Evolutionary conservation across 2,888 invertebrate genomes (phyloP), one percentile per base, ranked within the genome.

Genomic region (Epicampocera succincta): DNA sequence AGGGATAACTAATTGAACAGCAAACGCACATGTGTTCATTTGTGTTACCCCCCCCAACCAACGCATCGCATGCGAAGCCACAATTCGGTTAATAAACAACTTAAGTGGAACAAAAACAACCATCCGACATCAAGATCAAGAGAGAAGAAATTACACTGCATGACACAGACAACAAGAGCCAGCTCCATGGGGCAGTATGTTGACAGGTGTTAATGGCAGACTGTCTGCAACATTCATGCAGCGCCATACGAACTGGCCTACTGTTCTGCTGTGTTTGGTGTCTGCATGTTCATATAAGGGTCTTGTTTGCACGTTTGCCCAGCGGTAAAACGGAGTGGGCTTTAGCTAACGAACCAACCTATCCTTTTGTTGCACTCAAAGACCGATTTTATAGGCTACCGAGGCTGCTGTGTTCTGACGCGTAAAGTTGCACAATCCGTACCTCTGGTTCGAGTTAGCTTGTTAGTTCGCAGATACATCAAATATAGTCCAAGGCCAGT

Each of bases 161-260:
- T 40, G 44, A 25, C 52, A 61, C 40, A 61, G 38, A 58, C 3
- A 52, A 15, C 19, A 46, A 66, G 21, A 40, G 61, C 52, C 60
- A 61, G 61, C 50, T 52, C 44, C 52, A 33, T 68, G 33, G 54
- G 40, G 61, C 61, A 68, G 48, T 66, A 76, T 73, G 77, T 69
- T 73, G 73, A 63, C 72, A 80, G 72, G 72, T 68, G 68, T 56
- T 68, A 77, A 73, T 56, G 73, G 38, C 50, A 77, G 58, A 69
- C 50, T 58, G 71, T 71, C 60, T 60, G 25, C 80, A 46, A 25
- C 63, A 52, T 13, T 56, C 72, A 52, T 66, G 42, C 69, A 44
- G 46, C 50, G 46, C 4, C 33, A 33, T 33, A 44, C 44, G 19
- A 40, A 54, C 46, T 66, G 52, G 60, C 46, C 46, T 13, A 56